Conservation (phyloP, 2,113 vertebrate species). For the Oreotragus oreotragus region DNA sequence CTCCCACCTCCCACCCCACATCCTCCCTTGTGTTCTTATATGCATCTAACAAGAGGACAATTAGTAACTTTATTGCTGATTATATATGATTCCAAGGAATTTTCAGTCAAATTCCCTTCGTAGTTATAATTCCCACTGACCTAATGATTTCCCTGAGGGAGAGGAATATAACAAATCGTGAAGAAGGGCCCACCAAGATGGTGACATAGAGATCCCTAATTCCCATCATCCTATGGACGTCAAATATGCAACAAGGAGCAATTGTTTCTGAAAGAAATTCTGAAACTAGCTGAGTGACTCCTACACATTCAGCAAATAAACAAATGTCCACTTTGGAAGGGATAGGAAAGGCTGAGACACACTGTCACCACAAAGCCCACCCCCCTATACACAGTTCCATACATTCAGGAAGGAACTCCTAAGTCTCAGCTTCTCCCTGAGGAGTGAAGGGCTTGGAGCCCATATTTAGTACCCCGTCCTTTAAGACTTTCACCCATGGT, state of each 20-base stretch:
- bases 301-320: background rate
- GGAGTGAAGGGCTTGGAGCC: background rate
- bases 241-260: background rate
- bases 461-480: background rate
- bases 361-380: background rate
- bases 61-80: background rate
- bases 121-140: background rate
- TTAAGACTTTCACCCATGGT: background rate
- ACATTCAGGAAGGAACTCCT: background rate
- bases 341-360: background rate
- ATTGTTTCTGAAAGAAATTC: background rate
- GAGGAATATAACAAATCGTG: background rate
- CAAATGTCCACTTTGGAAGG: background rate
- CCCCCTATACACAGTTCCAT: background rate
- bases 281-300: background rate
- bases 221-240: background rate
- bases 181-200: background rate
- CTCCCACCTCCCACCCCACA: too few relatives aligned
- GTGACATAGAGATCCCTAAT: background rate
- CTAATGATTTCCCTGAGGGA: background rate
- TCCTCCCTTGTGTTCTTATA: background rate
- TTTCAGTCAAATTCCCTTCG: background rate
- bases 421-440: background rate
- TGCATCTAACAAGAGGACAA: background rate
- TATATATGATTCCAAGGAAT: background rate